Conservation (phyloP, 2,113 vertebrate genomes). For the Podiceps cristatus region DNA sequence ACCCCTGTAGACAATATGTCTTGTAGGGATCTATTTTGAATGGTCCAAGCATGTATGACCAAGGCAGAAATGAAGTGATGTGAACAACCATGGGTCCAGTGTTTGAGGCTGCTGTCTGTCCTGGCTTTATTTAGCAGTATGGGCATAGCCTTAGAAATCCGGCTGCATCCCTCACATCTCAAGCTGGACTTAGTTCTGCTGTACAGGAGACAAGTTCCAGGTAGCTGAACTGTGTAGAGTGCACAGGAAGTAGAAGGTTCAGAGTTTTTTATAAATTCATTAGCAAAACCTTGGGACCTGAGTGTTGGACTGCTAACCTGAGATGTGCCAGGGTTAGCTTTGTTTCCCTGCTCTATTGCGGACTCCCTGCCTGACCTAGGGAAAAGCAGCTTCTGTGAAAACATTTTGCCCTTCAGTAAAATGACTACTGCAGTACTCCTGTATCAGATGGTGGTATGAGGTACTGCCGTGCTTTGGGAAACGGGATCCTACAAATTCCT, state of each 20-base stretch:
- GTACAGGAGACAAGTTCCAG: neutral
- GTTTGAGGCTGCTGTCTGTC: neutral
- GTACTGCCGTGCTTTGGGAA: neutral
- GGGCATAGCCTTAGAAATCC: neutral
- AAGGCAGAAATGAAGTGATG: neutral
- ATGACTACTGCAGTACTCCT: neutral
- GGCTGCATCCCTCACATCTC: neutral
- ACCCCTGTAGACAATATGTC: neutral
- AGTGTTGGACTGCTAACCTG: rapidly evolving
- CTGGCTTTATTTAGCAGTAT: neutral
- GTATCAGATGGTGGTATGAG: neutral
- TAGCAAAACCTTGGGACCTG: neutral
- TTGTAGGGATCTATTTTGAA: neutral
- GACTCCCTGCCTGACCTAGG: neutral
- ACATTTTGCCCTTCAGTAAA: neutral
- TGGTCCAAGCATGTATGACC: neutral
- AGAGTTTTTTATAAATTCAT: neutral
- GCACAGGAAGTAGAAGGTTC: neutral
- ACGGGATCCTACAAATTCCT: neutral
- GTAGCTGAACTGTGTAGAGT: neutral
- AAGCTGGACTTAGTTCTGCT: neutral
- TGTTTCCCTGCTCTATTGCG: neutral
- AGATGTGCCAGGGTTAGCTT: neutral
- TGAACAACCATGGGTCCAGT: neutral
- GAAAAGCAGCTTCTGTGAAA: neutral